Percentiles rank a stretch among this genome's conserved stretches.
Conservation (phyloP, 2,797 vertebrate genomes). For the Emys orbicularis region DNA sequence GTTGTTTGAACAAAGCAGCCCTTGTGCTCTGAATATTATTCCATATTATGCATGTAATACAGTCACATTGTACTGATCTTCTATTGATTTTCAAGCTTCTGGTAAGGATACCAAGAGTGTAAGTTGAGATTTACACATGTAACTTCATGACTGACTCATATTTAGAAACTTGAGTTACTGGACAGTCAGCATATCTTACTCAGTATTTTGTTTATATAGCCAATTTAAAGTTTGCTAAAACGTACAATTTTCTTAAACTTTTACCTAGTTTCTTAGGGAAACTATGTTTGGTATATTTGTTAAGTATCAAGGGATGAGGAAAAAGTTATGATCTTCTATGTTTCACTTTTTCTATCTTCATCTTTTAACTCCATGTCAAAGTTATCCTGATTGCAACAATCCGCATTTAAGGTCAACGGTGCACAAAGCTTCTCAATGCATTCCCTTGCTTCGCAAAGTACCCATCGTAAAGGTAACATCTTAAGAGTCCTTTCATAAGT, state of each 20-base stretch:
- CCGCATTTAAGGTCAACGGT: not conserved
- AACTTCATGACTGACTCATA: accelerated
- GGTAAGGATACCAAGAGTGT: not conserved
- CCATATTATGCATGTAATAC: not conserved
- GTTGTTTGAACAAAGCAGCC: not conserved
- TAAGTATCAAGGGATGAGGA: not conserved
- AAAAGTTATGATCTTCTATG: not conserved
- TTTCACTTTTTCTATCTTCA: not conserved
- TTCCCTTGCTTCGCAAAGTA: not conserved
- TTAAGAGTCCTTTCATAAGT: not conserved
- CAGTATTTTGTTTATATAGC: accelerated
- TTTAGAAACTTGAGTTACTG: not conserved
- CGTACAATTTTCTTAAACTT: not conserved
- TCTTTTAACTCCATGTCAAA: not conserved
- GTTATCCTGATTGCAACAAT: not conserved
- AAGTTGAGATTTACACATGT: not conserved
- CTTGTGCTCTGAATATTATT: not conserved
- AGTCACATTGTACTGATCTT: not conserved
- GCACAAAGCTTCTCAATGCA: not conserved
- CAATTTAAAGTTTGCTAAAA: not conserved
- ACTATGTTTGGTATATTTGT: not conserved
- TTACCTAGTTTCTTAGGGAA: not conserved
- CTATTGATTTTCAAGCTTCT: accelerated
- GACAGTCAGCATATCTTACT: not conserved
- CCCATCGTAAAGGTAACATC: not conserved